Evolutionary conservation across 2,113 vertebrate genomes (phyloP).

Genomic region (Seriola dumerili): DNA sequence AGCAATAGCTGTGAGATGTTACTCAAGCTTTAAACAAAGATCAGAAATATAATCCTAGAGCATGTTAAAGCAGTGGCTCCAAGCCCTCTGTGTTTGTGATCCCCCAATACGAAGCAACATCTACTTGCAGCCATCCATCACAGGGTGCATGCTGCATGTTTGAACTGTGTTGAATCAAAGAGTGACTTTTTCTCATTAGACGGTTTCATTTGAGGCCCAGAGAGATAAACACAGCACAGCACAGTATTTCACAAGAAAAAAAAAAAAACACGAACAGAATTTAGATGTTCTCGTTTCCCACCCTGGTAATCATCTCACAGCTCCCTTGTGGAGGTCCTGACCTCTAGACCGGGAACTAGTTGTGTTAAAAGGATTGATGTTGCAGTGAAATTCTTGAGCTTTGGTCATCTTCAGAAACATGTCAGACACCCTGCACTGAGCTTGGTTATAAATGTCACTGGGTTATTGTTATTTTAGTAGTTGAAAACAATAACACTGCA

Average conservation of each 20-base stretch:
- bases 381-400: neutral
- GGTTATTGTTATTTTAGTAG: neutral
- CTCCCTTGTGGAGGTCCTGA: neutral
- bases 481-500: slow-evolving; percentile 18
- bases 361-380: neutral
- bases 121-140: neutral
- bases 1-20: neutral
- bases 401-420: neutral
- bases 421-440: neutral
- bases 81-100: neutral
- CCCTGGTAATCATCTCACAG: neutral
- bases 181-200: neutral
- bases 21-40: neutral
- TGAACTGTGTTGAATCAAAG: neutral
- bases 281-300: neutral
- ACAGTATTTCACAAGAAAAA: neutral
- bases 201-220: neutral
- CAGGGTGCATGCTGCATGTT: neutral
- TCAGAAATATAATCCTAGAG: neutral
- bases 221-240: neutral
- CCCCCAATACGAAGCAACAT: neutral
- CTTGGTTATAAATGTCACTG: neutral
- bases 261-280: neutral
- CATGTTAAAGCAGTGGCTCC: neutral
- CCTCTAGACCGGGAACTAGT: neutral